Evolutionary conservation across 2,113 vertebrate species (phyloP), one percentile per base, ranked within the genome.

Genomic region (Hassar affinis): DNA sequence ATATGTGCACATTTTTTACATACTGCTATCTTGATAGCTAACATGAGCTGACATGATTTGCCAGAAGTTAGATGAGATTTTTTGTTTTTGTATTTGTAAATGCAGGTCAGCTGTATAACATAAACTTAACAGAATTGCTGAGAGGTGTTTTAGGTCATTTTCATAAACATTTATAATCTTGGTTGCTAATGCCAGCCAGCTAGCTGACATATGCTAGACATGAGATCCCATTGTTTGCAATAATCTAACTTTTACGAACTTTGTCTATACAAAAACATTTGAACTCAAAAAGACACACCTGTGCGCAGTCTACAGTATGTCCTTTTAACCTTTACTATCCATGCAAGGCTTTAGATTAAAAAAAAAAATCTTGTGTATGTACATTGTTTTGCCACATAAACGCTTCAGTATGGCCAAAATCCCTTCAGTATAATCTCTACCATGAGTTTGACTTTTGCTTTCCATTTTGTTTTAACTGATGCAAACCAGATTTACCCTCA

Each of bases 401-500:
- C 33, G 56, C 18, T 77, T 77, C 51, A 77, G 52, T 91, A 80
- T 90, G 91, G 78, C 83, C 89, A 90, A 83, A 80, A 90, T 51
- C 83, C 86, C 92, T 93, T 93, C 90, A 87, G 89, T 52, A 83
- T 86, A 89, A 89, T 91, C 82, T 90, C 51, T 80, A 64, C 80
- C 84, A 80, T 87, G 38, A 61, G 71, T 78, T 71, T 61, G 33
- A 69, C 77, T 81, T 83, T 87, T 83, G 85, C 85, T 87, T 84
- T 87, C 78, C 25, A 78, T 88, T 84, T 42, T 77, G 79, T 54
- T 78, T 88, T 86, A 78, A 52, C 76, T 88, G 88, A 93, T 90
- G 78, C 72, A 84, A 92, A 91, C 88, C 90, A 91, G 90, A 87
- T 89, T 91, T 90, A 87, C 52, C 86, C 83, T 86, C 87, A 89